These are phyloP conservation scores for Sphaerophoria rueppellii DNA, from an alignment of 2,888 invertebrate species.

Conservation along the genomic window DNA sequence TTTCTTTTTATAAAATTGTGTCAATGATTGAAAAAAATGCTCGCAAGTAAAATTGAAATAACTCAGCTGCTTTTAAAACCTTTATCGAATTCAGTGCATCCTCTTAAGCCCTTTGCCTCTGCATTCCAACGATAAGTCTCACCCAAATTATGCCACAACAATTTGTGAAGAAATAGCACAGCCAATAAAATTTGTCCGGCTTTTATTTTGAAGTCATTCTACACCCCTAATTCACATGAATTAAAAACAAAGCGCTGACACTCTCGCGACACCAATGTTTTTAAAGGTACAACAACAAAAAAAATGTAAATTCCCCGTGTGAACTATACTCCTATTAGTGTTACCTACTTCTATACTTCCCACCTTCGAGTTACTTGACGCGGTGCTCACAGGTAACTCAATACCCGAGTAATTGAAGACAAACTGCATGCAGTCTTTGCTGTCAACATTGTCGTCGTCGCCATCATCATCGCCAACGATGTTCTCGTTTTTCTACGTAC, in stretches of 20 bases:
- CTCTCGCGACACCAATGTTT: slow-evolving; percentile 50
- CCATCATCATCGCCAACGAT: slow-evolving; percentile 23
- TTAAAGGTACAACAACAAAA: slow-evolving; percentile 12
- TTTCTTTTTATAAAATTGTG: too few species aligned
- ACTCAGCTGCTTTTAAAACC: background rate
- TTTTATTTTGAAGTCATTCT: slow-evolving; percentile 53
- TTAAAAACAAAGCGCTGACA: slow-evolving; percentile 66
- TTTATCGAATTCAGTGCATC: slow-evolving; percentile 44
- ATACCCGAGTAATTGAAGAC: slow-evolving; percentile 72
- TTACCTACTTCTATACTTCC: slow-evolving; percentile 61
- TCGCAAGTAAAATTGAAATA: too few species aligned
- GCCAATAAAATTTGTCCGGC: slow-evolving; percentile 8
- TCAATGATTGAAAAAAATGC: too few species aligned
- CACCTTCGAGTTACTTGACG: slow-evolving; percentile 70
- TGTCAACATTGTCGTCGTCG: slow-evolving; percentile 44
- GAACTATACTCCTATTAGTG: slow-evolving; percentile 53
- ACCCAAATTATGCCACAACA: background rate
- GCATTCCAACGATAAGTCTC: too few species aligned
- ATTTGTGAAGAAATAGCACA: background rate
- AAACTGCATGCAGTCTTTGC: slow-evolving; percentile 67
- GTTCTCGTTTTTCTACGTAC: background rate
- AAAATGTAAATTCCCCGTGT: slow-evolving; percentile 49
- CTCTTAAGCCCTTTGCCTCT: background rate
- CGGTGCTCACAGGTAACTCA: slow-evolving; percentile 70
- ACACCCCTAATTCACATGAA: slow-evolving; percentile 68